Evolutionary conservation across 2,888 invertebrate species (phyloP), one percentile per base, ranked within the genome.

Genomic region (Acronicta leporina): DNA sequence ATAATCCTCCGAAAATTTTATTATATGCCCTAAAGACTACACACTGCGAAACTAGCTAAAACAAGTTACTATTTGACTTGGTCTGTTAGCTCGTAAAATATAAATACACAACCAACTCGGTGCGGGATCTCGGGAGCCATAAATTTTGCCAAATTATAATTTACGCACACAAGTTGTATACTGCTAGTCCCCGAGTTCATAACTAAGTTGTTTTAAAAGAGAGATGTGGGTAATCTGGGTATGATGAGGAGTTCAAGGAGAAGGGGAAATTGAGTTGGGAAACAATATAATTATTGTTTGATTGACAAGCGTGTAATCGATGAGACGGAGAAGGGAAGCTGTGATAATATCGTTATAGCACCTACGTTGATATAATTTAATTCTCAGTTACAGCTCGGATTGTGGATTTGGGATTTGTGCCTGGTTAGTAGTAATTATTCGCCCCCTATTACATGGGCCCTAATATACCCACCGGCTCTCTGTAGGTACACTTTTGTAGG

Each of bases 101-200:
- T 72, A 75, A 75, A 75, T 64, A 74, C 49, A 30, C 48, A 15
- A 30, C 25, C 10, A 62, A 51, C 50, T 38, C 43, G 52, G 45
- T 44, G 44, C 35, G 44, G 45, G 57, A 56, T 62, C 68, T 67
- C 33, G 68, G 46, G 68, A 47, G 5, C 57, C 49, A 72, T 73
- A 73, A 68, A 75, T 73, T 75, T 44, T 40, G 40, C 46, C 47
- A 75, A 75, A 75, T 72, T 75, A 72, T 72, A 72, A 72, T 72
- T 62, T 72, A 72, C 73, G 68, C 62, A 30, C 57, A 20, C 44
- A 72, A 72, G 68, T 75, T 75, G 20, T 49, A 41, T 52, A 63
- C 45, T 27, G 47, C 38, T 46, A 16, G 49, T 41, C 42, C 27
- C 50, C 0, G 35, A 53, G 55, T 75, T 67, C 52, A 62, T 62